Evolutionary conservation across 2,888 invertebrate genomes (phyloP), one percentile per base, ranked within the genome.

Genomic region (Caenorhabditis wallacei): DNA sequence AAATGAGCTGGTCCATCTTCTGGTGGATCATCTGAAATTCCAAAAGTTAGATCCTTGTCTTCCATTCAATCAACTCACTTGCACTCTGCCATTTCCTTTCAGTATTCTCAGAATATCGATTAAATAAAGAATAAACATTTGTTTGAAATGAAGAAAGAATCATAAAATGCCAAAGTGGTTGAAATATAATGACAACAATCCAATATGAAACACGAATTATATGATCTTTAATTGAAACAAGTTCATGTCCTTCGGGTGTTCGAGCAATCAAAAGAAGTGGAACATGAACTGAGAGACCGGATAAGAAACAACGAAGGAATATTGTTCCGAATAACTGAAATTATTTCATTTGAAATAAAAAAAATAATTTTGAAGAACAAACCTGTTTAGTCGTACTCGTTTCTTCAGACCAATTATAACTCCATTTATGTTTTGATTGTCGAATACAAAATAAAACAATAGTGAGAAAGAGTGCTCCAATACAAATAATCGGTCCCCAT

Each of bases 61-160:
- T 18, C 18, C 4, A 4, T 48, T 18, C 7, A 16, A 16, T 18
- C 18, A 3, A 70, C 69, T 75, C 43, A 86, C 85, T 71, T 16
- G 86, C 87, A 76, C 88, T 88, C 59, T 87, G 88, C 88, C 88
- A 88, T 46, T 84, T 84, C 30, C 87, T 63, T 53, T 86, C 78
- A 10, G 86, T 85, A 46, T 87, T 85, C 13, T 85, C 80, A 2
- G 84, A 79, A 40, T 88, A 88, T 20, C 82, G 69, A 68, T 87
- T 88, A 83, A 87, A 88, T 4, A 86, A 40, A n/a, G 80, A 64
- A 26, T 79, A 64, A 18, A 85, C 69, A 22, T 82, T 84, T 13
- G 57, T 16, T 24, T 64, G 78, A 70, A 86, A 87, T 11, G 75
- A 35, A 5, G 71, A 53, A 40, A 84, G 66, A 18, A 84, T 63